Base-by-base conservation (phyloP, 2,113 vertebrate genomes). In the Elachura formosa region DNA sequence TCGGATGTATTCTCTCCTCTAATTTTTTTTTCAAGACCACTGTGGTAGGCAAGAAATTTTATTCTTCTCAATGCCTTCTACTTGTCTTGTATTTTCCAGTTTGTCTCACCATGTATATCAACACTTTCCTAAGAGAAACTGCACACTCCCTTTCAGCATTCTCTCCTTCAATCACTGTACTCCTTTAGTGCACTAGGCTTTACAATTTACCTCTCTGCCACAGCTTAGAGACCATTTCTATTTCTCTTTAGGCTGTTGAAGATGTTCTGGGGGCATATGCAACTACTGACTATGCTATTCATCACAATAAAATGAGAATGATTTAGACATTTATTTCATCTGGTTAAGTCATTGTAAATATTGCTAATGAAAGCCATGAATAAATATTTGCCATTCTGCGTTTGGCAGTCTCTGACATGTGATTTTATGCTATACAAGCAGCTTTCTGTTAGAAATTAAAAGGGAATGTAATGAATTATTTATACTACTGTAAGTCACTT, bases 211-310 rank as follows among this genome's bases (percentile, higher is more conserved):
- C 12, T 56, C 43, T 75, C 68, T 71, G 21, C 19, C 29, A 67
- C 29, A 63, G 7, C 15, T 63, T 12, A 51, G 13, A 86, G 7
- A 46, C 14, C 2, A 19, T 51, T 67, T 59, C 8, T n/a, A 31
- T 62, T 40, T 64, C 20, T 77, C 29, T 56, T 69, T 55, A 46
- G 21, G 31, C 10, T 45, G 5, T 26, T 89, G 26, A 29, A 9
- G 10, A 3, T 63, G 6, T 79, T 83, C 11, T 38, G 40, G 51
- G 26, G 15, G 5, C 2, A 0, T 46, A 75, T 33, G 26, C 6
- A 43, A 55, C 4, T 56, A 40, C 1, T 1, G 0, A 46, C 38
- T 34, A n/a, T 5, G 12, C 46, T 72, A 51, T 12, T 78, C 9
- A 15, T 33, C 5, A 26, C 20, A 55, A 12, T 55, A 59, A 84